A percentile compares a stretch with the other conserved stretches of the same genome.
These are phyloP conservation scores for Gobio occitaniae DNA, from an alignment of 2,797 vertebrate species.

Conservation along the genomic window DNA sequence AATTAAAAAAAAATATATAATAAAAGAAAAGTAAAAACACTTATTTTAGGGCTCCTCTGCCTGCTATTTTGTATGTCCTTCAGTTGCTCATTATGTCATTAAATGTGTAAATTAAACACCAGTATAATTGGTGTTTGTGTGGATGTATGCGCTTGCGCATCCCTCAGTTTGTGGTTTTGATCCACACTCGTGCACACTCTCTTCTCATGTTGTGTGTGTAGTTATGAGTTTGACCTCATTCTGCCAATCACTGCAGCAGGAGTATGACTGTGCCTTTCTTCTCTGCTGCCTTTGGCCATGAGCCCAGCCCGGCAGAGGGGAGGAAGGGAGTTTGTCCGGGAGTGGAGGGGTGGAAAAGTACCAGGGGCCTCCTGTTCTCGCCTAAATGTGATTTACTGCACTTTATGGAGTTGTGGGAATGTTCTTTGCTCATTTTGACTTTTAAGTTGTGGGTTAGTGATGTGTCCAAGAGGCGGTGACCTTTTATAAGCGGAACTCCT, in stretches of 20 bases:
- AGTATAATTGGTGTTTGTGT: conserved; percentile 14
- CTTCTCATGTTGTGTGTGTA: conserved; percentile 1
- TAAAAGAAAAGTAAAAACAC: not conserved
- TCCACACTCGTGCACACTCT: not conserved
- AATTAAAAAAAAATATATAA: too few relatives aligned
- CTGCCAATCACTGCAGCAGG: conserved; percentile 51
- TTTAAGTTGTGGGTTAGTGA: conserved; percentile 21
- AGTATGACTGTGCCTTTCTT: conserved; percentile 64
- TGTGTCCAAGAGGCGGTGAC: not conserved
- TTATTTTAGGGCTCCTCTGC: not conserved
- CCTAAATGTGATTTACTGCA: conserved; percentile 41
- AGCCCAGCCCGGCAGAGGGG: conserved; percentile 60
- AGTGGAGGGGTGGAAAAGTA: conserved; percentile 80
- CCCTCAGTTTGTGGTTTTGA: conserved; percentile 25
- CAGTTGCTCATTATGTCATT: conserved; percentile 1
- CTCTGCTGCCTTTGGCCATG: conserved; percentile 61
- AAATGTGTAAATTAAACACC: not conserved
- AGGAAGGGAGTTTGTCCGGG: conserved; percentile 55
- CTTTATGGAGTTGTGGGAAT: conserved; percentile 6
- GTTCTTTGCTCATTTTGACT: conserved; percentile 22
- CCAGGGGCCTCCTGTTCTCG: conserved; percentile 41
- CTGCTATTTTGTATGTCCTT: not conserved
- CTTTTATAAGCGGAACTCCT: not conserved
- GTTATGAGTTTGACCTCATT: conserved; percentile 48
- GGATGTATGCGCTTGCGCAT: conserved; percentile 24